Evolutionary conservation across 2,888 invertebrate species (phyloP).

Genomic region (Drosophila atripex): DNA sequence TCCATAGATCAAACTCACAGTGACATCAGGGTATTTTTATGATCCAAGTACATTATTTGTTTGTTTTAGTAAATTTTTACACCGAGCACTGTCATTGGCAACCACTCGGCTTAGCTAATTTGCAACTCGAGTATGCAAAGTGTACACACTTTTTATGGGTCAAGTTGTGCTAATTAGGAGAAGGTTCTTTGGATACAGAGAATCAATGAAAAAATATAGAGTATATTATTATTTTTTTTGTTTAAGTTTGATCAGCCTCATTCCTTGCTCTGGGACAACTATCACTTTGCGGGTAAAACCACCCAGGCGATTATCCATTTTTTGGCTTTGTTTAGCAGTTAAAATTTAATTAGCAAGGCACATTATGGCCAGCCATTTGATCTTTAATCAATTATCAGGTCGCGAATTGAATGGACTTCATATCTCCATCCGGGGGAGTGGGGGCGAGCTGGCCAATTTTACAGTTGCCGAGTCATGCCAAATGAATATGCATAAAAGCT

Average conservation of each 20-base stretch:
- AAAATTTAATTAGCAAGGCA: constrained; percentile 61
- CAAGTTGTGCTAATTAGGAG: constrained; percentile 16
- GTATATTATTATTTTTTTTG: not conserved
- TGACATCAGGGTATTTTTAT: constrained; percentile 6
- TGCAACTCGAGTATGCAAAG: constrained; percentile 12
- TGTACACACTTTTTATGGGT: constrained; percentile 9
- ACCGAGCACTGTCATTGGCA: constrained; percentile 34
- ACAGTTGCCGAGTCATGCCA: constrained; percentile 61
- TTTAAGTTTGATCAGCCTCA: constrained; percentile 3
- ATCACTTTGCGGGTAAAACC: constrained; percentile 50
- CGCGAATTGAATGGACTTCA: constrained; percentile 28
- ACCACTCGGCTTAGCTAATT: constrained; percentile 20
- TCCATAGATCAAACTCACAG: constrained; percentile 18
- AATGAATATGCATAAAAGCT: constrained; percentile 73
- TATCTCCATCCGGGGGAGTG: constrained; percentile 13
- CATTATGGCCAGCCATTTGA: constrained; percentile 58
- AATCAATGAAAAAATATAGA: not conserved
- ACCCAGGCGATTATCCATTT: constrained; percentile 15
- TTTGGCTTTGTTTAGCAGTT: constrained; percentile 46
- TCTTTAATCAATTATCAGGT: constrained; percentile 47
- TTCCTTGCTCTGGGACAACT: constrained; percentile 28
- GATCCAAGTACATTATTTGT: constrained; percentile 21
- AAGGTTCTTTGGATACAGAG: constrained; percentile 10
- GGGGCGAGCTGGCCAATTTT: constrained; percentile 23
- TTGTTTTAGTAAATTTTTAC: constrained; percentile 29